Percentiles rank a stretch among this genome's conserved stretches.
phyloP scores from a whole-genome alignment of 2,888 invertebrate genomes.

The Theodoxus fluviatilis region DNA sequence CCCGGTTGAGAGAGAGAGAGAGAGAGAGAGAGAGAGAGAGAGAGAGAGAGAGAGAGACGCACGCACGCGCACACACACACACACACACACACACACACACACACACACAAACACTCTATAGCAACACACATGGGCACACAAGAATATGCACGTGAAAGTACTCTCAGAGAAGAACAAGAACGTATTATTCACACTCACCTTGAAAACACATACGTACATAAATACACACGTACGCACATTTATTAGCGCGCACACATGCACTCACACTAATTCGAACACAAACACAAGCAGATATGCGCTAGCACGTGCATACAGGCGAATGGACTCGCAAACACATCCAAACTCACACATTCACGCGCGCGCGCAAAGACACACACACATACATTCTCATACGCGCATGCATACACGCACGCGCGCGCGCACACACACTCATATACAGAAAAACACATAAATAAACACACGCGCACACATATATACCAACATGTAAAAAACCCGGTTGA shows the following conservation, averaged over 20 bases:
- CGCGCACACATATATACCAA: neutral
- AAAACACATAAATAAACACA: neutral
- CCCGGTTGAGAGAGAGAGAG: neutral
- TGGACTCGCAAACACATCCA: neutral
- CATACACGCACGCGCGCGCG: neutral
- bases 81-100: too few relatives aligned
- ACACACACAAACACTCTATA: too few relatives aligned
- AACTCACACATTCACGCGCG: neutral
- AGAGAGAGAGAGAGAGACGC: slow-evolving; percentile 20
- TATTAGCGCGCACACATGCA: too few relatives aligned
- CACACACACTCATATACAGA: slow-evolving; percentile 12
- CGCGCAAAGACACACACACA: neutral
- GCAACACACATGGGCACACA: too few relatives aligned
- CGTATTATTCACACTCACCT: too few relatives aligned
- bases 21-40: slow-evolving; percentile 3
- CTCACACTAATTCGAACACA: slow-evolving; percentile 4
- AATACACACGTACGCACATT: too few relatives aligned
- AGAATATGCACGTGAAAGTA: too few relatives aligned
- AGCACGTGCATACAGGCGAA: neutral
- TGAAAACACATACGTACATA: too few relatives aligned
- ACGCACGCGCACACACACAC: too few relatives aligned
- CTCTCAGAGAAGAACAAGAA: too few relatives aligned
- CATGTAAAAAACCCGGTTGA: neutral
- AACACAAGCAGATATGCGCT: neutral
- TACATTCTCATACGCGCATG: neutral